A percentile compares a stretch with the other conserved stretches of the same genome.
These are phyloP conservation scores for Sinocyclocheilus maitianheensis DNA, from an alignment of 2,113 vertebrate species.

Conservation along the genomic window DNA sequence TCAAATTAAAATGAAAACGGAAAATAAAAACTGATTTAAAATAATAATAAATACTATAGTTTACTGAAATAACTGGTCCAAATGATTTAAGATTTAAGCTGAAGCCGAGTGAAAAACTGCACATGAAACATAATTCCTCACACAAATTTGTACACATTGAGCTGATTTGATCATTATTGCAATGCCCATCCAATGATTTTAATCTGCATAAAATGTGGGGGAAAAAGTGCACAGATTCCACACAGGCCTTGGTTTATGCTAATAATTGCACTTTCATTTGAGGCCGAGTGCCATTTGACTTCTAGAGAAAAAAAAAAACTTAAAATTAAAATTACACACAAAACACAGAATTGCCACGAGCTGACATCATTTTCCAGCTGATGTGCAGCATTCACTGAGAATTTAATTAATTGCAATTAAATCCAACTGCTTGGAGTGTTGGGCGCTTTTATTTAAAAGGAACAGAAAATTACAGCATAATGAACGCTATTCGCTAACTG, in stretches of 20 bases:
- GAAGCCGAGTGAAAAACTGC: background rate
- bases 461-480: conserved; percentile 44
- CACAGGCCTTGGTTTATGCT: background rate
- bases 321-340: conserved; percentile 16
- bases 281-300: background rate
- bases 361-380: conserved; percentile 15
- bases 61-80: no score
- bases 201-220: background rate
- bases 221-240: background rate
- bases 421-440: conserved; percentile 36
- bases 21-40: no score
- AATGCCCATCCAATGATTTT: background rate
- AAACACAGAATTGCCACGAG: background rate
- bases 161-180: background rate
- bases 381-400: conserved; percentile 28
- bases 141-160: background rate
- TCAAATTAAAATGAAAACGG: no score
- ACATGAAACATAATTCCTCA: background rate
- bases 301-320: conserved; percentile 25
- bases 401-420: conserved; percentile 47
- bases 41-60: no score
- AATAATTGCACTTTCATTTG: background rate
- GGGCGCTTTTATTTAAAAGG: conserved; percentile 34
- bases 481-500: conserved; percentile 50
- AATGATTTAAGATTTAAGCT: no score